Percentiles rank a stretch among this genome's conserved stretches.
phyloP scores from a whole-genome alignment of 1,140 invertebrate species.

The Sycobia sp. region DNA sequence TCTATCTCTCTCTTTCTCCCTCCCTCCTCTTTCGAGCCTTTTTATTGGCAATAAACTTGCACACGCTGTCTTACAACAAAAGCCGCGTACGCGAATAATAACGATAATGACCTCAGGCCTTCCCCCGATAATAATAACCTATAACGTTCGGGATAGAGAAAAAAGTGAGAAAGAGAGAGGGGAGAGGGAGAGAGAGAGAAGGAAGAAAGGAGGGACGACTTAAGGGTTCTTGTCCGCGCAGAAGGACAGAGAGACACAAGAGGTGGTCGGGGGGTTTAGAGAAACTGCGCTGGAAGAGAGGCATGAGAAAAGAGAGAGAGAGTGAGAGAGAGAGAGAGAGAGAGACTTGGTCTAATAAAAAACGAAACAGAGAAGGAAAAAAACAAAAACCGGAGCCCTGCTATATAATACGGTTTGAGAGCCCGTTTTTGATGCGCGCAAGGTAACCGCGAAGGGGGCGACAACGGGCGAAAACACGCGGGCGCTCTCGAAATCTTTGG shows the following conservation, averaged over 20 bases:
- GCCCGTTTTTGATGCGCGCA: too few species aligned
- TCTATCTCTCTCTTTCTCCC: too few species aligned
- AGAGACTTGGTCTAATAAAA: neutral
- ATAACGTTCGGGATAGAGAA: constrained; percentile 35
- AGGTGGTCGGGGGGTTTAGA: neutral
- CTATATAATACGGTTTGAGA: too few species aligned
- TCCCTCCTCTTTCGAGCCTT: too few species aligned
- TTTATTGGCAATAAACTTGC: constrained; percentile 49
- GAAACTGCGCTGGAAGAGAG: too few species aligned
- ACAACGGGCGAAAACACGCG: too few species aligned
- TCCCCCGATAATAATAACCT: constrained; percentile 47
- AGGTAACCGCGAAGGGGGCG: too few species aligned
- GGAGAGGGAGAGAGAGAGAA: neutral
- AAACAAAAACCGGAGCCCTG: too few species aligned
- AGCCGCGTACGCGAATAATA: constrained; percentile 44
- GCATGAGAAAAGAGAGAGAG: neutral
- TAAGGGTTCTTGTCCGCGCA: neutral
- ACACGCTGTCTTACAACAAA: constrained; percentile 46
- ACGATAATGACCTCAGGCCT: constrained; percentile 45
- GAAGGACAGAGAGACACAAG: neutral
- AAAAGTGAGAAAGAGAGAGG: neutral
- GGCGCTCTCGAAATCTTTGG: too few species aligned
- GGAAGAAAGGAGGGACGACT: neutral
- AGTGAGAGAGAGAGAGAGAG: neutral
- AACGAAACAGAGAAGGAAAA: neutral